phyloP scores from a whole-genome alignment of 2,888 invertebrate genomes.

The Phasia obesa region DNA sequence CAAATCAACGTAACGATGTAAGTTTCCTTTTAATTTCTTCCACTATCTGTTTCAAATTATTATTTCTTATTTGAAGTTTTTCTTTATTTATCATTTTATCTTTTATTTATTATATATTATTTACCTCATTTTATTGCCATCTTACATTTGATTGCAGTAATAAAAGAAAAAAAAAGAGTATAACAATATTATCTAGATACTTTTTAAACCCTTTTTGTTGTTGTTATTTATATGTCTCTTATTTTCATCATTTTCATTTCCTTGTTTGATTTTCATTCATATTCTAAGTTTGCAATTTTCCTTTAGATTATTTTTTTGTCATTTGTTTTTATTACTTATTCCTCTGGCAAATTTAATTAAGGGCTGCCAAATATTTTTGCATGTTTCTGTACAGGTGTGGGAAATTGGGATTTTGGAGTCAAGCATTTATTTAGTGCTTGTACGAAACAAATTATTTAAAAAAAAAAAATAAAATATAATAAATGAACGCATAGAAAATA shows the following conservation, averaged over 20 bases:
- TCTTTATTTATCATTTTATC: slow-evolving; percentile 11
- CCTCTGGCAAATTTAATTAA: neutral
- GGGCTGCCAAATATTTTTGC: slow-evolving; percentile 21
- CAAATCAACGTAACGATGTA: slow-evolving; percentile 67
- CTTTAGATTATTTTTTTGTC: slow-evolving; percentile 9
- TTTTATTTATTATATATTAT: no score
- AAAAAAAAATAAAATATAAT: no score
- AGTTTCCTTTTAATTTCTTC: slow-evolving; percentile 48
- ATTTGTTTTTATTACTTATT: slow-evolving; percentile 35
- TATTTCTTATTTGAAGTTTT: slow-evolving; percentile 11
- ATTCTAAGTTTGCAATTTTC: slow-evolving; percentile 28
- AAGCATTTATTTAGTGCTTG: no score
- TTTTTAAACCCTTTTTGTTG: slow-evolving; percentile 31
- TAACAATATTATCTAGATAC: slow-evolving; percentile 51
- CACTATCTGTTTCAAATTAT: slow-evolving; percentile 35
- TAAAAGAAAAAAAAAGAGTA: slow-evolving; percentile 14
- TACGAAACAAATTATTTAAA: no score
- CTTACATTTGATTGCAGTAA: neutral
- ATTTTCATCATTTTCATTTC: slow-evolving; percentile 34
- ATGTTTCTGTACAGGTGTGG: neutral
- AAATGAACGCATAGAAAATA: no score
- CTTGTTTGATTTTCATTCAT: slow-evolving; percentile 26
- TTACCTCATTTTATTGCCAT: no score
- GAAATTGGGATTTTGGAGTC: no score
- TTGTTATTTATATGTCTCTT: neutral